Evolutionary conservation across 2,113 vertebrate species (phyloP).

Genomic region (Mesitornis unicolor): DNA sequence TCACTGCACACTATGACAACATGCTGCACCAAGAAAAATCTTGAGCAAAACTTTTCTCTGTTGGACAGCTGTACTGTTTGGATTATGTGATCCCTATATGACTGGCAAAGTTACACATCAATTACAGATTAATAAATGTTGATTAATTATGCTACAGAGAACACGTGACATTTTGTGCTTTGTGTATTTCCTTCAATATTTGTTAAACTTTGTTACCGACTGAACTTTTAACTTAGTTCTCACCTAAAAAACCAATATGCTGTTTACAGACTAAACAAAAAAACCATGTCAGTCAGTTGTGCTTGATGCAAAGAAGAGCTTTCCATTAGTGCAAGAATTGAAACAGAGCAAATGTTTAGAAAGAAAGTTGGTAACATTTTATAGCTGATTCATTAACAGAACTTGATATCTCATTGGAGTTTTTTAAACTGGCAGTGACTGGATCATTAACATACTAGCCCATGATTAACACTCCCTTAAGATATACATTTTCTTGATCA

Average conservation of each 20-base stretch:
- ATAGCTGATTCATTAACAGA: neutral
- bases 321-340: neutral
- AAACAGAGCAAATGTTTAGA: neutral
- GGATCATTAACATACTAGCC: neutral
- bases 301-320: neutral
- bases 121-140: neutral
- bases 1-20: neutral
- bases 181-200: neutral
- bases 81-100: neutral
- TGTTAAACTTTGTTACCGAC: neutral
- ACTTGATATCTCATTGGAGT: neutral
- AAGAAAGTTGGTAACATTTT: neutral
- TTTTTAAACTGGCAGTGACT: neutral
- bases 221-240: neutral
- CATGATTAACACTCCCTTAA: neutral
- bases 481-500: neutral
- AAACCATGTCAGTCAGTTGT: neutral
- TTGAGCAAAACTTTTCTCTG: neutral
- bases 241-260: neutral
- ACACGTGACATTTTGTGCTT: neutral
- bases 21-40: neutral
- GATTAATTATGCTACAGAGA: neutral
- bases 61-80: neutral
- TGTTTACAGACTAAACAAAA: neutral
- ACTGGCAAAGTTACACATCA: neutral